Evolutionary conservation across 2,113 vertebrate genomes (phyloP), one percentile per base, ranked within the genome.

Genomic region (Sigmodon hispidus): DNA sequence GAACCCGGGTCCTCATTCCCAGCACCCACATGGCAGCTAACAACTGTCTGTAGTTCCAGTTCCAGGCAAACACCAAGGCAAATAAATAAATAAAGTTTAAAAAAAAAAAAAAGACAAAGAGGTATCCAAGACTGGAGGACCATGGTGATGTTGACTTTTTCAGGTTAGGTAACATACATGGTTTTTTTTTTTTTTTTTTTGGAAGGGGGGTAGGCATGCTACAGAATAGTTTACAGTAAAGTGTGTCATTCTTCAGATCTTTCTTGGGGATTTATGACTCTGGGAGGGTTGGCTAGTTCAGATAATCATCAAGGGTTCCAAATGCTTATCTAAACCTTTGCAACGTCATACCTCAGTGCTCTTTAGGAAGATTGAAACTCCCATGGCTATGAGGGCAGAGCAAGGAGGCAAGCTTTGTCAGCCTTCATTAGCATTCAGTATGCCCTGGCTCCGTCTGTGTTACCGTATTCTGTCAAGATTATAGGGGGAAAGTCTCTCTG

Each of bases 321-420:
- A 91, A 94, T 70, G 52, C 55, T 91, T 90, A 87, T 90, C 40
- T 75, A 96, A 94, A 95, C 83, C 83, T 76, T 95, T 91, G 83
- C 63, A 89, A 96, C 52, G n/a, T 97, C 84, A 93, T 34, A 91
- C 69, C n/a, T 97, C 17, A 7, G 43, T 88, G 48, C 31, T 61
- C 48, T 86, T 87, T 76, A 93, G 75, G 69, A 95, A 93, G 94
- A 94, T 0, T 84, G 93, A 94, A 93, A 65, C 48, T 29, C 59
- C 50, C 11, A 26, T 13, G 52, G 73, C 43, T 57, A 72, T 75
- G 55, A 89, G 72, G n/a, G 55, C 45, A 59, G 43, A 77, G 9
- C 43, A 50, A 79, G 91, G 69, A 93, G 80, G 29, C 73, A 85
- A 45, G 83, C 16, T 19, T 85, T 84, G 34, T 77, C 55, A 2